Percentiles rank a stretch among this genome's conserved stretches.
Conservation (phyloP, 2,888 invertebrate genomes). For the Andricus curvator region DNA sequence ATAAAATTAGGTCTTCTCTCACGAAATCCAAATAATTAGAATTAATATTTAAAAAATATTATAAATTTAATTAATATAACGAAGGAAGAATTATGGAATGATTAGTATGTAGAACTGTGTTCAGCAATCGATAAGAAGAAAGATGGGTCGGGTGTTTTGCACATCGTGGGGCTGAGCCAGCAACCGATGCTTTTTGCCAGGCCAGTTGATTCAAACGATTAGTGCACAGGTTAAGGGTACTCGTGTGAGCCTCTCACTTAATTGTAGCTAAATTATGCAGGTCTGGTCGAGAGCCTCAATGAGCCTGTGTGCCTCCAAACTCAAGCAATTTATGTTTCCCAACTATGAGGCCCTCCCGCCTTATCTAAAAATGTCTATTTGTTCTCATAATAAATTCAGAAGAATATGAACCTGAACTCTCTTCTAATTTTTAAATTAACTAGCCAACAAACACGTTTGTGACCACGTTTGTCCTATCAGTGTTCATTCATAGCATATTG, state of each 20-base stretch:
- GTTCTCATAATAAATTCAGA: neutral
- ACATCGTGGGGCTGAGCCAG: constrained; percentile 19
- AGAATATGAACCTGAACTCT: too few relatives aligned
- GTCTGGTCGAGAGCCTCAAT: constrained; percentile 52
- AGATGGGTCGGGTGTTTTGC: constrained; percentile 29
- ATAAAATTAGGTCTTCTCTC: too few relatives aligned
- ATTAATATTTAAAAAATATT: neutral
- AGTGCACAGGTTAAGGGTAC: constrained; percentile 59
- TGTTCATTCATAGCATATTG: too few relatives aligned
- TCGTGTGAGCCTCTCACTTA: constrained; percentile 62
- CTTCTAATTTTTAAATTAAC: too few relatives aligned
- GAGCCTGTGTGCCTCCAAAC: constrained; percentile 29
- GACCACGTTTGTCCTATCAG: too few relatives aligned
- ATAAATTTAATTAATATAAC: neutral
- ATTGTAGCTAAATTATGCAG: constrained; percentile 65
- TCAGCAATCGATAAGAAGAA: constrained; percentile 22
- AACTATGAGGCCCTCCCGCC: neutral
- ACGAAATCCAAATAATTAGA: too few relatives aligned
- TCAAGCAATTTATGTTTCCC: constrained; percentile 24
- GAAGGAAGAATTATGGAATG: neutral
- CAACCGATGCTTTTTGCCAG: constrained; percentile 16
- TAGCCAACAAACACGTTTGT: too few relatives aligned
- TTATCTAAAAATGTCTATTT: neutral
- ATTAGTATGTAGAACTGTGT: constrained; percentile 40
- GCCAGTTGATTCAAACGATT: constrained; percentile 58